Percentiles rank a stretch among this genome's conserved stretches.
These are phyloP conservation scores for Augiades crinisus DNA, from an alignment of 2,888 invertebrate species.

Conservation along the genomic window DNA sequence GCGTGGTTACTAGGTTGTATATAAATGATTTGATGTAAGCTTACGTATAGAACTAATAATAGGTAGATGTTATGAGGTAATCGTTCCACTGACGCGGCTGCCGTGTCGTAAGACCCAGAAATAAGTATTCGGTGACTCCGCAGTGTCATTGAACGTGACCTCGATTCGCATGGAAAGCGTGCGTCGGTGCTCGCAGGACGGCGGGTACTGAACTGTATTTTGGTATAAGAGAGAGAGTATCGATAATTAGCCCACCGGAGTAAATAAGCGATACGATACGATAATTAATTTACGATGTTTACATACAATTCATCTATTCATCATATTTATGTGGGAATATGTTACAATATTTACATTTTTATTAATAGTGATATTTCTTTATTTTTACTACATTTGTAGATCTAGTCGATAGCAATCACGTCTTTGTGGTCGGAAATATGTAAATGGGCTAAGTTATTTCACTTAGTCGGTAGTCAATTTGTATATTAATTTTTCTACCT, in stretches of 20 bases:
- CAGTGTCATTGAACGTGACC: slow-evolving; percentile 65
- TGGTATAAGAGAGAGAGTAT: slow-evolving; percentile 21
- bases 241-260: slow-evolving; percentile 4
- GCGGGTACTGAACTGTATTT: slow-evolving; percentile 42
- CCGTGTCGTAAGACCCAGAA: slow-evolving; percentile 68
- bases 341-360: too few relatives aligned
- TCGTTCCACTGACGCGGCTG: slow-evolving; percentile 58
- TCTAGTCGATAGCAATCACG: too few relatives aligned
- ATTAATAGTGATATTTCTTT: too few relatives aligned
- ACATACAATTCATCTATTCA: background rate
- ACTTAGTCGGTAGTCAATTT: too few relatives aligned
- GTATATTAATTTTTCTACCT: too few relatives aligned
- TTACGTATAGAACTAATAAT: slow-evolving; percentile 73
- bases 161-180: slow-evolving; percentile 51
- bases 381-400: too few relatives aligned
- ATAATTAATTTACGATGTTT: background rate
- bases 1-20: slow-evolving; percentile 68
- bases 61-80: slow-evolving; percentile 75
- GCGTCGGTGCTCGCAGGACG: slow-evolving; percentile 42
- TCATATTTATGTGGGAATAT: background rate
- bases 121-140: slow-evolving; percentile 70
- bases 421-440: too few relatives aligned
- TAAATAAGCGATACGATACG: background rate
- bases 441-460: too few relatives aligned
- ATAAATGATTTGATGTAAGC: slow-evolving; percentile 48